Evolutionary conservation across 2,113 vertebrate genomes (phyloP), one percentile per base, ranked within the genome.

Genomic region (Trinectes maculatus): DNA sequence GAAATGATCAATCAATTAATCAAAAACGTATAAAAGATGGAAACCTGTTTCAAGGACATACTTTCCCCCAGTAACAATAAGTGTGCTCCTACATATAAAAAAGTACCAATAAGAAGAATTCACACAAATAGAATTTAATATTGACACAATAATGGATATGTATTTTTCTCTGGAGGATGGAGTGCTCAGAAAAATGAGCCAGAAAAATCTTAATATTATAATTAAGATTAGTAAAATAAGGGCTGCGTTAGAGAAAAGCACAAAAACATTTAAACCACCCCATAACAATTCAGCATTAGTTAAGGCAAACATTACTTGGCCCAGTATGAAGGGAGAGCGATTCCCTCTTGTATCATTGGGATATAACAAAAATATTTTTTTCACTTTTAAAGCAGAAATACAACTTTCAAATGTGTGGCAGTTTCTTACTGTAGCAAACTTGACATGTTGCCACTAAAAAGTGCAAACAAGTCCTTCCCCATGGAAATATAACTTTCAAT

Each of bases 71-170:
- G n/a, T n/a, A n/a, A n/a, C n/a, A n/a, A n/a, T n/a, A n/a, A n/a
- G n/a, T n/a, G n/a, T n/a, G n/a, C n/a, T n/a, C n/a, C n/a, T n/a
- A n/a, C n/a, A n/a, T n/a, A n/a, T n/a, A n/a, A n/a, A n/a, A n/a
- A n/a, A n/a, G 40, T 10, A 19, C 9, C 12, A 56, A n/a, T 8
- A 56, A n/a, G 51, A 55, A 19, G 1, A 39, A 49, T 12, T 68
- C 44, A 58, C 58, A 63, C 15, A 69, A 78, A 74, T 21, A 49
- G 34, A 62, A 26, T 80, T 80, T 80, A 75, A 70, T 82, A 70
- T 18, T 56, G 18, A 61, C 47, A 71, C 22, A 1, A 26, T 33
- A 33, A 31, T 9, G 47, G 57, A 62, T 12, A 53, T 18, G 54
- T 10, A 5, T 11, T 61, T 49, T 40, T 13, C 33, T 29, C 16